Evolutionary conservation across 2,113 vertebrate genomes (phyloP).

Genomic region (Argyrosomus japonicus): DNA sequence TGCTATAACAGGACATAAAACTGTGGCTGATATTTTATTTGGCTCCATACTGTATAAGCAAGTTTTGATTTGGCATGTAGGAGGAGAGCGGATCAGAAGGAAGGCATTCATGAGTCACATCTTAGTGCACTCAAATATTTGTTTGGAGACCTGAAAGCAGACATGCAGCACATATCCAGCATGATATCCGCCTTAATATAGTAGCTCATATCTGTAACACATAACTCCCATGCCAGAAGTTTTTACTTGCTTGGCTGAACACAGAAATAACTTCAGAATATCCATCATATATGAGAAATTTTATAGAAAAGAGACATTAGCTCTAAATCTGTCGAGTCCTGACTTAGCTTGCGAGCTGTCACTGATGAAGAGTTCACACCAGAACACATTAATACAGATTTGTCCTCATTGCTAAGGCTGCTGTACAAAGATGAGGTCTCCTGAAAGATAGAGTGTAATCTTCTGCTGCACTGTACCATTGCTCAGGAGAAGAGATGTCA

Average conservation of each 20-base stretch:
- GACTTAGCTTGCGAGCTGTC: neutral
- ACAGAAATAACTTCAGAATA: slow-evolving; percentile 1
- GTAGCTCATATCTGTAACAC: slow-evolving; percentile 16
- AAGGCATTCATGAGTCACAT: neutral
- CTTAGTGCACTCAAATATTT: slow-evolving; percentile 10
- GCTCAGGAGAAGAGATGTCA: slow-evolving; percentile 38
- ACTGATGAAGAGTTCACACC: neutral
- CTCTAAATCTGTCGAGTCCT: neutral
- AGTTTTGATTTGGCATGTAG: slow-evolving; percentile 13
- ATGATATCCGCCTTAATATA: slow-evolving; percentile 10
- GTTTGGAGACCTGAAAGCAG: slow-evolving; percentile 39
- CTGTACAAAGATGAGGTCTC: neutral
- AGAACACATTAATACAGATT: neutral
- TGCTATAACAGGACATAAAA: neutral
- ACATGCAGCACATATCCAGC: slow-evolving; percentile 10
- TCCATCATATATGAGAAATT: neutral
- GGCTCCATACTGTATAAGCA: slow-evolving; percentile 1
- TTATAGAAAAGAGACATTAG: neutral
- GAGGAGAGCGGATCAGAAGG: neutral
- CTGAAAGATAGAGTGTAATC: neutral
- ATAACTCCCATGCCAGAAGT: neutral
- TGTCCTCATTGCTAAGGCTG: neutral
- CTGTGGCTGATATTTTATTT: slow-evolving; percentile 21
- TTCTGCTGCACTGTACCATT: slow-evolving; percentile 5
- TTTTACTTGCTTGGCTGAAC: slow-evolving; percentile 4